Conservation (phyloP, 30 jellyfish, hydroid and myxozoan genomes). For the Turritopsis dohrnii region DNA sequence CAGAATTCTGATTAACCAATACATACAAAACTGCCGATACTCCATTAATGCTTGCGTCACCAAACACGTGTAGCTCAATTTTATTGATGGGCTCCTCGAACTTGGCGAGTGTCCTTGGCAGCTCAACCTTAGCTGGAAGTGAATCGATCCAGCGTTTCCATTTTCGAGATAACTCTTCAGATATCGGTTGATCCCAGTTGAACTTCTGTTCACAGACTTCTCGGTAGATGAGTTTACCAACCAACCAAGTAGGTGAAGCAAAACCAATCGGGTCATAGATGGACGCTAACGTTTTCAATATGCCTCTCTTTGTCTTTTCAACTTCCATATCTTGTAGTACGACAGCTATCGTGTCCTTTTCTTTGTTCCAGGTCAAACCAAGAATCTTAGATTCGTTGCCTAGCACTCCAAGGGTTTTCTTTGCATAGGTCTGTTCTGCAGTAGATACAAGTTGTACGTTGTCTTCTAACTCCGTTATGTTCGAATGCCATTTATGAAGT, state of each 20-base stretch:
- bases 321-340: neutral
- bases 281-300: too few relatives aligned
- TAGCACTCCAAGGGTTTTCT: conserved; percentile 38
- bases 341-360: conserved; percentile 41
- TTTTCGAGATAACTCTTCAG: conserved; percentile 35
- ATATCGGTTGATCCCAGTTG: conserved; percentile 56
- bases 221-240: conserved; percentile 40
- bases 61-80: too few relatives aligned
- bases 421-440: conserved; percentile 36
- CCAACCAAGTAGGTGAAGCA: conserved; percentile 51
- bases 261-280: conserved; percentile 56
- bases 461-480: conserved; percentile 31
- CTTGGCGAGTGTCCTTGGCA: neutral
- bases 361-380: conserved; percentile 60
- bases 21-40: neutral
- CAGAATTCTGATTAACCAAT: neutral
- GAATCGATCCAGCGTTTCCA: too few relatives aligned
- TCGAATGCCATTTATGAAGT: too few relatives aligned
- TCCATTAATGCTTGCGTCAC: too few relatives aligned
- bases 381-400: conserved; percentile 41
- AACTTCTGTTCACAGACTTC: conserved; percentile 53
- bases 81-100: neutral
- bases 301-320: conserved; percentile 51
- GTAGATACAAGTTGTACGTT: neutral
- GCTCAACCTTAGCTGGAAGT: conserved; percentile 2